Evolutionary conservation across 2,888 invertebrate species (phyloP), one percentile per base, ranked within the genome.

Genomic region (Tyria jacobaeae): DNA sequence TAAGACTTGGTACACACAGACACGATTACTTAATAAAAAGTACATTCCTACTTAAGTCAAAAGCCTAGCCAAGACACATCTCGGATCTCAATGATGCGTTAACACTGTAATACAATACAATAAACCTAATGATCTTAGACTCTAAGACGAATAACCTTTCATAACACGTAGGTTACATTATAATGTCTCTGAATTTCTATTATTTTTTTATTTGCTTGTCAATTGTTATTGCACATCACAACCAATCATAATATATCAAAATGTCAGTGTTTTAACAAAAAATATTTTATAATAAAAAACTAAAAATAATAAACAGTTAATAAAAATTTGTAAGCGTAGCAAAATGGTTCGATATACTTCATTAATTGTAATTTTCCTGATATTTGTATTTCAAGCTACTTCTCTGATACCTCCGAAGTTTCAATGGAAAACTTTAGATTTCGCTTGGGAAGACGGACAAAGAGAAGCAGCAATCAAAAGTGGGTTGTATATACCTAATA

Each of bases 361-460:
- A 24, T 7, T 73, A 12, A 15, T 76, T 27, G 6, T 82, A 15
- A 12, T 76, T 49, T 21, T 76, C 12, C 65, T 73, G 3, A 9
- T 69, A 9, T 58, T 72, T 52, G 21, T 25, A 7, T 48, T 70
- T 34, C 66, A 67, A 56, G 60, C 65, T 3, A 15, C 34, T 12
- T 63, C 81, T 41, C 69, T 90, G 24, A 24, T 90, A 14, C 90
- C 90, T n/a, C 89, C 90, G 2, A 86, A 81, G 68, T 90, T 90
- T 71, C 89, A 90, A 78, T 97, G 97, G 96, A 96, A 95, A 65
- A 88, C 94, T 64, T 78, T 96, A 63, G 94, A 95, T 62, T 97
- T 94, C 83, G 94, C 91, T 31, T 97, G 96, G 96, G 94, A 27
- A 24, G 50, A 24, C 2, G 41, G 48, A 21, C 3, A 48, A 5